phyloP scores from a whole-genome alignment of 2,113 vertebrate genomes.

The Irena cyanogastra region DNA sequence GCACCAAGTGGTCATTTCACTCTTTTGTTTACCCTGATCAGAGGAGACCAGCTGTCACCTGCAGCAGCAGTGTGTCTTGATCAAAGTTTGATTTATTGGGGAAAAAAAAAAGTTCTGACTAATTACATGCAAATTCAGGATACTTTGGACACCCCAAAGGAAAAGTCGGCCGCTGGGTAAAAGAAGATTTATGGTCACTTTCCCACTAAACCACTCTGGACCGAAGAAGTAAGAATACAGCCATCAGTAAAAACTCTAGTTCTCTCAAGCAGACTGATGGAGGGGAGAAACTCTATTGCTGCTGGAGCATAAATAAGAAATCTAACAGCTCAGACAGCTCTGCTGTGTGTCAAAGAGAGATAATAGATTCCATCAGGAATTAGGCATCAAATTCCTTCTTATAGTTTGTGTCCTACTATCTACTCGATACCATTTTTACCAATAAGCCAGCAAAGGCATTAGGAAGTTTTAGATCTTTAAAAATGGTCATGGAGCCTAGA shows the following conservation, averaged over 20 bases:
- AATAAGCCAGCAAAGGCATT: not conserved
- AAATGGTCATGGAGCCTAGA: not conserved
- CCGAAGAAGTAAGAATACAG: not conserved
- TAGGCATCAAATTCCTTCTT: not conserved
- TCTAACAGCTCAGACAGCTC: not conserved
- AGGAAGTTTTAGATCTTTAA: not conserved
- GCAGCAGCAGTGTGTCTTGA: not conserved
- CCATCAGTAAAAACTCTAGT: not conserved
- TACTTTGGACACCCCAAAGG: not conserved
- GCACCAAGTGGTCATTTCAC: not conserved
- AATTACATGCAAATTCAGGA: not conserved
- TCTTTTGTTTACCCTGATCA: not conserved
- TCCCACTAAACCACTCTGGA: not conserved
- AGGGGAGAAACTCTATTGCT: not conserved
- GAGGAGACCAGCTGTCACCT: not conserved
- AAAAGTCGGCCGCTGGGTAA: not conserved
- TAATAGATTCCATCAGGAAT: not conserved
- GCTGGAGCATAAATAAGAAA: not conserved
- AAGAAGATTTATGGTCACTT: not conserved
- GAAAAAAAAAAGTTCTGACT: not conserved
- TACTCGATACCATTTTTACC: not conserved
- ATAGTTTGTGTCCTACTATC: not conserved
- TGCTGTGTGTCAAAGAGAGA: not conserved
- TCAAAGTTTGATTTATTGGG: not conserved
- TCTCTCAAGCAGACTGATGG: not conserved